Conservation (phyloP, 2,888 invertebrate species). For the Sesamia inferens region DNA sequence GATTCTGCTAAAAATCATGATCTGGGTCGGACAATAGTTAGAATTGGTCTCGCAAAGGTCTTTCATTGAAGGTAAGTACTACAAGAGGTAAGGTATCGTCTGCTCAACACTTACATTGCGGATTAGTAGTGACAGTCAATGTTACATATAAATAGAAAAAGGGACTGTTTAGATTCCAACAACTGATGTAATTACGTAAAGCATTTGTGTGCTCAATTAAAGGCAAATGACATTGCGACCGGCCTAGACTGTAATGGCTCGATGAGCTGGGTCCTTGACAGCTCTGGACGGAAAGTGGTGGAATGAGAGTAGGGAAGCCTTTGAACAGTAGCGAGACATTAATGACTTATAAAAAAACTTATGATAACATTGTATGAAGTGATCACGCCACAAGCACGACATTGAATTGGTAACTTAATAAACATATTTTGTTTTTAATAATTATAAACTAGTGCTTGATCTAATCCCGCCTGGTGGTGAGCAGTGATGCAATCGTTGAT, state of each 20-base stretch:
- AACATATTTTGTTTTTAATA: too few relatives aligned
- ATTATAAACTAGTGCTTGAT: too few relatives aligned
- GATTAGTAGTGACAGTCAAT: background rate
- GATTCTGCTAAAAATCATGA: background rate
- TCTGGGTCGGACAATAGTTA: background rate
- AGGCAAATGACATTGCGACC: too few relatives aligned
- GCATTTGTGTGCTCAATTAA: too few relatives aligned
- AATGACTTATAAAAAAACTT: background rate
- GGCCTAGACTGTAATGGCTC: too few relatives aligned
- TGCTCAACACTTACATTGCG: background rate
- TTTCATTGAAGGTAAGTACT: background rate
- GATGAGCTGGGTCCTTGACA: too few relatives aligned
- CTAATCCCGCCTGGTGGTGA: too few relatives aligned
- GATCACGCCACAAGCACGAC: background rate
- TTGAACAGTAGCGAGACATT: too few relatives aligned
- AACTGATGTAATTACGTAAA: background rate
- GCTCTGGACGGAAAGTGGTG: too few relatives aligned
- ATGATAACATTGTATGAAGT: conserved; percentile 1
- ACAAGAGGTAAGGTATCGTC: background rate
- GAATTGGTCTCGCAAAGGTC: background rate
- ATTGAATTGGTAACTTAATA: background rate
- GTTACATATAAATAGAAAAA: background rate
- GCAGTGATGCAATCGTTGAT: too few relatives aligned
- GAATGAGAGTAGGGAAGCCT: too few relatives aligned
- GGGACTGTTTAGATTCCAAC: background rate